Percentiles rank a stretch among this genome's conserved stretches.
Evolutionary conservation across 2,888 invertebrate genomes (phyloP).

Genomic region (Ethmia dodecea): DNA sequence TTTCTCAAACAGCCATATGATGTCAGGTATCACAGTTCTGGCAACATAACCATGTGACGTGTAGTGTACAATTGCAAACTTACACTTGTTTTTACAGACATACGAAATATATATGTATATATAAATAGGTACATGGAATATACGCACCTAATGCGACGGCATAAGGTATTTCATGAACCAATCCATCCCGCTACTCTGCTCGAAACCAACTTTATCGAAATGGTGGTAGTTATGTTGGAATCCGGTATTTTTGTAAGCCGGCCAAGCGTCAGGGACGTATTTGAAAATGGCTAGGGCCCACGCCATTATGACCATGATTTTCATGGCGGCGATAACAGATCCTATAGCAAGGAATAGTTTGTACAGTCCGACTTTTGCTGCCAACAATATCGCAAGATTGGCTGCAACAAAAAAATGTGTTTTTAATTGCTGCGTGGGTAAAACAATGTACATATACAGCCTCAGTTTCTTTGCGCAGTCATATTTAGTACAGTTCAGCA

Average conservation of each 20-base stretch:
- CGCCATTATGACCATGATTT: conserved; percentile 51
- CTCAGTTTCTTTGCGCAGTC: too few relatives aligned
- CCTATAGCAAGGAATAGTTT: conserved; percentile 56
- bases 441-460: too few relatives aligned
- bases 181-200: neutral
- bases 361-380: conserved; percentile 55
- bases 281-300: conserved; percentile 53
- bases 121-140: too few relatives aligned
- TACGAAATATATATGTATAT: neutral
- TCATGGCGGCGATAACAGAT: conserved; percentile 42
- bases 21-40: too few relatives aligned
- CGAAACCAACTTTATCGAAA: conserved; percentile 2
- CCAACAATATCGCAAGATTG: conserved; percentile 51
- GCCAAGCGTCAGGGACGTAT: conserved; percentile 51
- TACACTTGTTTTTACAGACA: too few relatives aligned
- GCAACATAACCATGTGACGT: too few relatives aligned
- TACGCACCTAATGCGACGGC: too few relatives aligned
- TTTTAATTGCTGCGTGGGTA: too few relatives aligned
- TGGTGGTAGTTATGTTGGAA: neutral
- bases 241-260: conserved; percentile 28
- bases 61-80: too few relatives aligned
- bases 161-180: too few relatives aligned
- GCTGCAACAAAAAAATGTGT: conserved; percentile 65
- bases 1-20: too few relatives aligned
- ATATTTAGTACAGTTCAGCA: too few relatives aligned